These are phyloP conservation scores for Apamea monoglypha DNA, from an alignment of 2,888 invertebrate species.

Conservation along the genomic window DNA sequence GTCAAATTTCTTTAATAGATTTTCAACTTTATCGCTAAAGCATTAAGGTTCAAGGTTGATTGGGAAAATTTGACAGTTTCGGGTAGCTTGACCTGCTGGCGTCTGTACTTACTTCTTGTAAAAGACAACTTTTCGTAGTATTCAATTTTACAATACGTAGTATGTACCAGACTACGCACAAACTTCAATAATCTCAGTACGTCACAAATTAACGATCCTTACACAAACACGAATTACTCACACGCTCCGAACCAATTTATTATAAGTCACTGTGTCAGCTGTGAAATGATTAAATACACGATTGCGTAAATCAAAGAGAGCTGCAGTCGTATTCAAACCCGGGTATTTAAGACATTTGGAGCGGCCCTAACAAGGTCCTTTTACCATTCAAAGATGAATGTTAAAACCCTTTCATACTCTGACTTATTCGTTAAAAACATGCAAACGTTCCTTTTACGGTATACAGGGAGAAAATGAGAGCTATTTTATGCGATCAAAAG, in stretches of 20 bases:
- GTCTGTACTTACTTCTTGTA: background rate
- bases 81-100: too few species aligned
- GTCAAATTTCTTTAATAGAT: too few species aligned
- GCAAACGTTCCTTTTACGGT: constrained; percentile 77
- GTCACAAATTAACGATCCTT: background rate
- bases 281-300: constrained; percentile 74
- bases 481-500: constrained; percentile 81
- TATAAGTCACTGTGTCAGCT: constrained; percentile 70
- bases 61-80: too few species aligned
- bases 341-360: constrained; percentile 84
- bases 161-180: background rate
- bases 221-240: constrained; percentile 12
- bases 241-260: constrained; percentile 39
- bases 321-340: constrained; percentile 73
- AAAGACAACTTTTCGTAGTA: background rate
- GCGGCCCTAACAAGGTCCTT: constrained; percentile 85
- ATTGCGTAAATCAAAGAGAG: constrained; percentile 71
- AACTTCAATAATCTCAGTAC: background rate
- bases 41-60: too few species aligned
- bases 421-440: constrained; percentile 84
- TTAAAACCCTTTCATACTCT: constrained; percentile 78
- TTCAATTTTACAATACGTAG: background rate
- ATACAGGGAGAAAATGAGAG: constrained; percentile 73
- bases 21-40: too few species aligned
- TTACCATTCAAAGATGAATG: constrained; percentile 81